Evolutionary conservation across 2,797 vertebrate species (phyloP).

Genomic region (Chanos chanos): DNA sequence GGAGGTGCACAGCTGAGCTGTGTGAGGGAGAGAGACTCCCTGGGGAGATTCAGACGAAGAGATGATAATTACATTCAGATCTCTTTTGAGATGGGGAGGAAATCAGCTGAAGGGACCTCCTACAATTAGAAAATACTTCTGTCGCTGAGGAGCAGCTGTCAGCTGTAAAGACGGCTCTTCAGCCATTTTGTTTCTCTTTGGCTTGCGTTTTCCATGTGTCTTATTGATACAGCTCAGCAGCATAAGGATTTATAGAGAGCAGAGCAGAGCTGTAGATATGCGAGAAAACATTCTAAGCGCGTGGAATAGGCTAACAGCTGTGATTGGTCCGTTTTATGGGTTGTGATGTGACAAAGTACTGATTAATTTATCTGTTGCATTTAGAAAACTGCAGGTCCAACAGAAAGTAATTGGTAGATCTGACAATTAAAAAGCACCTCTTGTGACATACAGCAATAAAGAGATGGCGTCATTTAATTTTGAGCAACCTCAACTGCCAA

Average conservation of each 20-base stretch:
- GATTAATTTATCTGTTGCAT: too few species aligned
- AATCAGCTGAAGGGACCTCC: conserved; percentile 47
- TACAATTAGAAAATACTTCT: conserved; percentile 51
- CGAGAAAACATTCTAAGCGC: neutral
- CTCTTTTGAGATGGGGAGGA: conserved; percentile 42
- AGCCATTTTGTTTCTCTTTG: conserved; percentile 29
- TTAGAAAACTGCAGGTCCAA: too few species aligned
- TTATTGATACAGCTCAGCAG: conserved; percentile 8
- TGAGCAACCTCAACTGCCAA: neutral
- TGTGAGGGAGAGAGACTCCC: conserved; percentile 37
- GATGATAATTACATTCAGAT: conserved; percentile 53
- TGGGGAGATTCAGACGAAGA: conserved; percentile 27
- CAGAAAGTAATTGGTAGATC: too few species aligned
- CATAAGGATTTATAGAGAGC: neutral
- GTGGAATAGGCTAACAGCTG: too few species aligned
- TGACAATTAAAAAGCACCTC: too few species aligned
- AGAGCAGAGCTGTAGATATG: neutral
- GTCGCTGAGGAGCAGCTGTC: conserved; percentile 51
- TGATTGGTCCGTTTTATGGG: too few species aligned
- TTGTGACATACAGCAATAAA: too few species aligned
- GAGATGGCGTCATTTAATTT: too few species aligned
- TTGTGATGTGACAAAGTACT: too few species aligned
- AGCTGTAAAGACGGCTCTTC: conserved; percentile 23
- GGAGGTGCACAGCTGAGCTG: conserved; percentile 29
- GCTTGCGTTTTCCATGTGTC: neutral